A percentile compares a stretch with the other conserved stretches of the same genome.
Conservation (phyloP, 2,888 invertebrate species). For the Dysmachus trigonus region DNA sequence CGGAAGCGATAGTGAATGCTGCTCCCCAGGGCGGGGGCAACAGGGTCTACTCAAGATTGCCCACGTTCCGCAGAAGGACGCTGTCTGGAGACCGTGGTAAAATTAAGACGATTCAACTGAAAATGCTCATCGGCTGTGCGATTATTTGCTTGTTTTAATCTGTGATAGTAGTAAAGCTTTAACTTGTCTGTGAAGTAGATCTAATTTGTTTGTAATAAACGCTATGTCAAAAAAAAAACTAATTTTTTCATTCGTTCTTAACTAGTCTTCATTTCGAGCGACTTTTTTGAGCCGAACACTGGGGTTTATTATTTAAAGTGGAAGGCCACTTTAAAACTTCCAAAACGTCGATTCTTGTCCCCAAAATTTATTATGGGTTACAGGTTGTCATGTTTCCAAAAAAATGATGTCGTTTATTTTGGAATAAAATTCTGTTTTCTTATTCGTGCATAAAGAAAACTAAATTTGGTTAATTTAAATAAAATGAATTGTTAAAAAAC, state of each 20-base stretch:
- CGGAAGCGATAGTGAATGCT: slow-evolving; percentile 59
- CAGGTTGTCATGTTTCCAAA: no score
- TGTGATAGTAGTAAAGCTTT: slow-evolving; percentile 13
- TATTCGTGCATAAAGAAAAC: no score
- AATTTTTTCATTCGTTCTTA: background rate
- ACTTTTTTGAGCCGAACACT: background rate
- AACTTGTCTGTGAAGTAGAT: slow-evolving; percentile 4
- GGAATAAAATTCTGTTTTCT: no score
- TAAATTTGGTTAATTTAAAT: no score
- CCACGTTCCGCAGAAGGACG: background rate
- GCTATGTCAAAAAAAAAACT: background rate
- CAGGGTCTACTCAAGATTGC: background rate
- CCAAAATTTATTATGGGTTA: no score
- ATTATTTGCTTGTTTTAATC: background rate
- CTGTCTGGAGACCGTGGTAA: slow-evolving; percentile 36
- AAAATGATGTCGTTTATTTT: no score
- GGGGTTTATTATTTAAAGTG: no score
- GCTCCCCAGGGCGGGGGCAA: slow-evolving; percentile 46
- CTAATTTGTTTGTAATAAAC: background rate
- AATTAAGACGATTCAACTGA: background rate
- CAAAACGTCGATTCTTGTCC: no score
- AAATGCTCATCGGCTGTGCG: background rate
- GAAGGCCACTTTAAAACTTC: no score
- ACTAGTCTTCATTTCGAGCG: background rate
- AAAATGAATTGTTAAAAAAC: no score